Conservation (phyloP, 2,113 vertebrate genomes). For the Perca flavescens region DNA sequence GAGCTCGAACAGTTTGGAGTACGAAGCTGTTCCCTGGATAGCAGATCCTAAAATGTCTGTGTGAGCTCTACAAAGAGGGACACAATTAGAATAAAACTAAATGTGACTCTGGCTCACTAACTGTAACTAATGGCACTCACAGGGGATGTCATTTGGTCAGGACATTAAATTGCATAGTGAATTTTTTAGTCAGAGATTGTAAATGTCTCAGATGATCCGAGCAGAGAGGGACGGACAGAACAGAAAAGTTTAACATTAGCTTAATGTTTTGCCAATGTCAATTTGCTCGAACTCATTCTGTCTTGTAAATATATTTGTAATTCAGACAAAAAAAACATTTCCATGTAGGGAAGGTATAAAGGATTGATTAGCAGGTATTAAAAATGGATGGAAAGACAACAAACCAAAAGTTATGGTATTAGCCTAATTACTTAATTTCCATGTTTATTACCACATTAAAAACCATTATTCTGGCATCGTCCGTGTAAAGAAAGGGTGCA, state of each 20-base stretch:
- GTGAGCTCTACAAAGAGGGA: neutral
- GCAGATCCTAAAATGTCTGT: no score
- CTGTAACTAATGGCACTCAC: conserved; percentile 5
- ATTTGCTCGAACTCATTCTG: neutral
- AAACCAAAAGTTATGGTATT: no score
- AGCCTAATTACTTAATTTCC: no score
- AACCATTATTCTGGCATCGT: no score
- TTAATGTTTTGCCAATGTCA: neutral
- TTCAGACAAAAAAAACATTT: neutral
- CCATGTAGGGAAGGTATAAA: no score
- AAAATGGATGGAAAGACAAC: no score
- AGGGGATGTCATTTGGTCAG: neutral
- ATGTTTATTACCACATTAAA: no score
- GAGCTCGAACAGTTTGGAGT: neutral
- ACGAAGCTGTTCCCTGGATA: neutral
- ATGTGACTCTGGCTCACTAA: neutral
- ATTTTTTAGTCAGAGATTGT: conserved; percentile 39
- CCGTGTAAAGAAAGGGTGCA: no score
- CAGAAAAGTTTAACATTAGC: no score
- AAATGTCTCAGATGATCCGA: conserved; percentile 28
- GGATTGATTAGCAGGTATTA: no score
- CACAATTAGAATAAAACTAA: neutral
- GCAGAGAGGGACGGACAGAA: neutral
- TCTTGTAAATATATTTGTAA: neutral
- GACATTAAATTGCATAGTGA: neutral